A percentile compares a stretch with the other conserved stretches of the same genome.
phyloP scores from a whole-genome alignment of 2,113 vertebrate species.

The Scophthalmus maximus region DNA sequence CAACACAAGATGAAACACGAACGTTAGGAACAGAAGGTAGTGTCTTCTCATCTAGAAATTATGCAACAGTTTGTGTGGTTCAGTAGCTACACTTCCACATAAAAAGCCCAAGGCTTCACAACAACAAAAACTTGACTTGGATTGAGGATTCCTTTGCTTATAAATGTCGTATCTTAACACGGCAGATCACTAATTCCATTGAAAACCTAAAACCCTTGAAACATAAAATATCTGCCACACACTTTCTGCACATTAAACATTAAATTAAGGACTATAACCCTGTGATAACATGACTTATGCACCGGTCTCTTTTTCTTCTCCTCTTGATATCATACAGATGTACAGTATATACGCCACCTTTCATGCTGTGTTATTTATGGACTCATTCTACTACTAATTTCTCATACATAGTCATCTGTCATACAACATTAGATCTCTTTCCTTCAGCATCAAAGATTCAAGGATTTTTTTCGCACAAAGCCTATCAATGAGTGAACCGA shows the following conservation, averaged over 20 bases:
- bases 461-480: not conserved
- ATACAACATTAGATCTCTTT: not conserved
- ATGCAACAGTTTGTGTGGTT: too few species aligned
- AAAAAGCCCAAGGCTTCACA: not conserved
- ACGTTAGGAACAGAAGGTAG: not conserved
- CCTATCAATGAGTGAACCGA: conserved; percentile 4
- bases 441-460: conserved; percentile 4
- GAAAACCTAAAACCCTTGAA: not conserved
- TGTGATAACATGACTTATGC: conserved; percentile 8
- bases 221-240: too few species aligned
- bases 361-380: not conserved
- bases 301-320: too few species aligned
- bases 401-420: not conserved
- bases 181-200: not conserved
- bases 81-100: not conserved
- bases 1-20: conserved; percentile 35
- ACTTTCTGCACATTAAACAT: too few species aligned
- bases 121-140: not conserved
- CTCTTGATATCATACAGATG: not conserved
- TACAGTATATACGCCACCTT: not conserved
- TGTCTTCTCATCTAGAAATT: not conserved
- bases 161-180: not conserved
- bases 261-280: too few species aligned
- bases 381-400: not conserved
- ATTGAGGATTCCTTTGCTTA: not conserved